Conservation (phyloP, 37 sponge, comb jelly and placozoan species). For the Cladorhizidae sp. region DNA sequence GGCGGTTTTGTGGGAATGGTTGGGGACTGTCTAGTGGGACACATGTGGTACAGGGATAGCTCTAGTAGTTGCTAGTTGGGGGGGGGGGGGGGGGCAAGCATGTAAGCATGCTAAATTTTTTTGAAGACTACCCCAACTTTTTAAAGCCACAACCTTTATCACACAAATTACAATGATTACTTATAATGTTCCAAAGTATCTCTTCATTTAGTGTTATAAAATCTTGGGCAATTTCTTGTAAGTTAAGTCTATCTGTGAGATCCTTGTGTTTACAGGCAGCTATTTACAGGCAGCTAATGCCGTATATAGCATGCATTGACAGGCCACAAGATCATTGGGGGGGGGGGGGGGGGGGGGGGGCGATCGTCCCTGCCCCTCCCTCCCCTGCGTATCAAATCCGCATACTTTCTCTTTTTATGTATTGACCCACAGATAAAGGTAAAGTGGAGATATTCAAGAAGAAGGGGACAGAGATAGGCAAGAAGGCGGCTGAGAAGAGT, state of each 20-base stretch:
- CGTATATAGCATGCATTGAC: too few species aligned
- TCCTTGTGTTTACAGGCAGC: not conserved
- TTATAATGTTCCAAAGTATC: too few species aligned
- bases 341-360: not conserved
- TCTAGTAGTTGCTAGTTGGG: not conserved
- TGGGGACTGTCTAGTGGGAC: not conserved
- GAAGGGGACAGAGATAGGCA: constrained; percentile 89
- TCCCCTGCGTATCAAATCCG: not conserved
- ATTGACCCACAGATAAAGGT: constrained; percentile 45
- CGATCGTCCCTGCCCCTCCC: not conserved
- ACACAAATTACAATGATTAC: too few species aligned
- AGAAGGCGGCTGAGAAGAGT: constrained; percentile 89
- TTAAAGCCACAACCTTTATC: too few species aligned
- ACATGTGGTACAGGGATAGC: too few species aligned
- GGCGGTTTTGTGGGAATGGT: too few species aligned
- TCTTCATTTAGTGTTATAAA: too few species aligned
- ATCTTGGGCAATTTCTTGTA: too few species aligned
- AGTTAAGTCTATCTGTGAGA: too few species aligned
- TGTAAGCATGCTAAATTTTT: not conserved
- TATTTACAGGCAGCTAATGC: not conserved
- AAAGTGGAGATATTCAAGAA: constrained; percentile 83
- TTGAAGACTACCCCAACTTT: too few species aligned
- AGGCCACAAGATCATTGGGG: too few species aligned
- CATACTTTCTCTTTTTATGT: not conserved
- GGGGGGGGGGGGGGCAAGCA: too few species aligned